Evolutionary conservation across 2,797 vertebrate species (phyloP), one percentile per base, ranked within the genome.

Genomic region (Syngnathus rostellatus): DNA sequence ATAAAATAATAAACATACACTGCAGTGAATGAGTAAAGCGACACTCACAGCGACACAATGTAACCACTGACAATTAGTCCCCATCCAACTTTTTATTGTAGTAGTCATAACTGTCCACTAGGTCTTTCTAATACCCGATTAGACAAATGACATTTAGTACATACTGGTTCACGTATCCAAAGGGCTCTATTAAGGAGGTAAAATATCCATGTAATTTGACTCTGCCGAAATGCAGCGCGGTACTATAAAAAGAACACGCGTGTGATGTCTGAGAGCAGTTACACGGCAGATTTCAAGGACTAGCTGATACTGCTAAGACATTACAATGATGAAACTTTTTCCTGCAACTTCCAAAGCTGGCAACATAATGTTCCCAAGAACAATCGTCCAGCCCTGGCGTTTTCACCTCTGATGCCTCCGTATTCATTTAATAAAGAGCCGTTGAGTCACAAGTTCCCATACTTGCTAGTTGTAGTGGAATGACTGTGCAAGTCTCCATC

Each of bases 391-490:
- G 11, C 23, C 9, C 9, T 53, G 9, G 1, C 14, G 12, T 53
- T 53, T 10, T 21, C 21, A 23, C 51, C 51, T 53, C 51, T 11
- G 21, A 10, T 45, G 43, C 43, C 10, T 53, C 9, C 23, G 8
- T 53, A 11, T 21, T 55, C 6, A 16, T 38, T 63, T 31, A n/a
- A 11, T 31, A 10, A 10, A 17, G 61, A 72, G 17, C 23, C 61
- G 1, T 68, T 81, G 83, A 85, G 74, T 80, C 80, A 85, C 40
- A 43, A 37, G 50, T 86, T 84, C 77, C 76, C 80, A 81, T 77
- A 77, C 77, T 70, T 16, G 2, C 45, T 12, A 65, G 31, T 31
- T 53, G 60, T 50, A 62, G 57, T 50, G 60, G 64, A 68, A 80
- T 86, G 82, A 84, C 72, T 8, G 3, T 74, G 82, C 80, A 80